A percentile compares a stretch with the other conserved stretches of the same genome.
phyloP scores from a whole-genome alignment of 2,113 vertebrate species.

The Vombatus ursinus region DNA sequence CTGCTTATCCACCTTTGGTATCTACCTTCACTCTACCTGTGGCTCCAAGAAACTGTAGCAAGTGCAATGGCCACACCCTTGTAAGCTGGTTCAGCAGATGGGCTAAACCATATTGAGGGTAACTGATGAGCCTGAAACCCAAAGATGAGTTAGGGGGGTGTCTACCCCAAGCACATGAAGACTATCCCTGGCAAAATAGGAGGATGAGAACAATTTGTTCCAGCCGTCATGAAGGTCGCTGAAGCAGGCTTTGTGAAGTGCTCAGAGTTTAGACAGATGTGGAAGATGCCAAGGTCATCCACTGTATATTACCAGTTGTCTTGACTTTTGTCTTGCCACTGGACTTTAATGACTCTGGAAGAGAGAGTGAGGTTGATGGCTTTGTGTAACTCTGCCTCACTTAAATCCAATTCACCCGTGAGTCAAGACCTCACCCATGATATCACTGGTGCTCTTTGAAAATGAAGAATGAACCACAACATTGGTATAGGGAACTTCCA shows the following conservation, averaged over 20 bases:
- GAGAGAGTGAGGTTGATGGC: background rate
- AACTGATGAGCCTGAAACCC: background rate
- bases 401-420: background rate
- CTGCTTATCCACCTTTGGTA: background rate
- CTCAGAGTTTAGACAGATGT: background rate
- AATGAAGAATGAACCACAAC: background rate
- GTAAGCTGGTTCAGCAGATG: background rate
- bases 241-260: background rate
- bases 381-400: background rate
- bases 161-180: background rate
- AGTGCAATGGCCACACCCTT: background rate
- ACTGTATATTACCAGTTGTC: background rate
- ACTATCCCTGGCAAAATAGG: background rate
- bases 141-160: background rate
- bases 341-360: background rate
- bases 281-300: background rate
- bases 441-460: background rate
- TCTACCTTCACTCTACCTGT: background rate
- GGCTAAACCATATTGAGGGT: background rate
- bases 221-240: background rate
- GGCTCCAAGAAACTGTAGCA: background rate
- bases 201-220: background rate
- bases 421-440: background rate
- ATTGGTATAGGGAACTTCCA: background rate
- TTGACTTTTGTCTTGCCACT: background rate